These are phyloP conservation scores for Ichneumoninae sp. DNA, from an alignment of 2,888 invertebrate species.

Conservation along the genomic window DNA sequence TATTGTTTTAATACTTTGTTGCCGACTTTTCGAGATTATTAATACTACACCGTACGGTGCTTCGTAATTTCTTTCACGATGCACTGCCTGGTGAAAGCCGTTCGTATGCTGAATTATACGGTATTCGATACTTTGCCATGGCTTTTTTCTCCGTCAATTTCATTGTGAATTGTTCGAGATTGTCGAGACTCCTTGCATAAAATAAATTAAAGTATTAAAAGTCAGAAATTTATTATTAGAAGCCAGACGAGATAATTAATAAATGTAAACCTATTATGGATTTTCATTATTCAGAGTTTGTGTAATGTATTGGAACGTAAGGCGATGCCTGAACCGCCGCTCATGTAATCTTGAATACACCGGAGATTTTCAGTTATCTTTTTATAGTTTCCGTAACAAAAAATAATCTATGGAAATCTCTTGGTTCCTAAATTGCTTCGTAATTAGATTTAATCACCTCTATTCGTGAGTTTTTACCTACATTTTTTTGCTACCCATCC, in stretches of 20 bases:
- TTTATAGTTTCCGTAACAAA: neutral
- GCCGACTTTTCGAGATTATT: conserved; percentile 38
- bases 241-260: conserved; percentile 1
- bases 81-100: conserved; percentile 15
- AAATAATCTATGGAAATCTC: neutral
- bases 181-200: neutral
- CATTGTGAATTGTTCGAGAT: neutral
- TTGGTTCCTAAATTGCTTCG: neutral
- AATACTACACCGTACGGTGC: conserved; percentile 38
- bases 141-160: conserved; percentile 14
- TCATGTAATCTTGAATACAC: neutral
- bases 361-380: neutral
- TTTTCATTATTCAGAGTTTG: conserved; percentile 8
- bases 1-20: conserved; percentile 40
- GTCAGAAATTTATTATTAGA: neutral
- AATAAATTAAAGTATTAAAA: too few species aligned
- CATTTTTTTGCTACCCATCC: neutral
- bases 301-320: neutral
- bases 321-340: neutral
- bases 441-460: neutral
- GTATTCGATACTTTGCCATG: conserved; percentile 11
- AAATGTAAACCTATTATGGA: neutral
- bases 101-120: neutral
- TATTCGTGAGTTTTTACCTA: neutral
- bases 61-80: conserved; percentile 28